Evolutionary conservation across 2,888 invertebrate species (phyloP), one percentile per base, ranked within the genome.

Genomic region (Oxyteleia sp.): DNA sequence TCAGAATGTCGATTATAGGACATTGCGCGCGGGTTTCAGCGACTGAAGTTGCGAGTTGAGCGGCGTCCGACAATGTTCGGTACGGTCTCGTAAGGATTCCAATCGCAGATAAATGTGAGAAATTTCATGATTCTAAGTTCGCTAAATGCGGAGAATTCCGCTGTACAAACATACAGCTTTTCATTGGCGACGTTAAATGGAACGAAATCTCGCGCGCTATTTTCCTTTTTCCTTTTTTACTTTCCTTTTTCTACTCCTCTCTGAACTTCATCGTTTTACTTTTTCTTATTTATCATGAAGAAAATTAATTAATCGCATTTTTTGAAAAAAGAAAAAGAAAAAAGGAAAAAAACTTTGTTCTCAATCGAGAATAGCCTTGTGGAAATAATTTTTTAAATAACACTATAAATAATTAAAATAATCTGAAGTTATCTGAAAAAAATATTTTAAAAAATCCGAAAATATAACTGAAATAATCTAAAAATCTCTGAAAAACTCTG

Each of bases 141-240:
- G 23, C 41, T 68, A 68, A 61, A 61, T 76, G 51, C 68, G 18
- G 23, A 0, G 23, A 68, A 76, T 61, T 59, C 51, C 68, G 55
- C 53, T 43, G 49, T 38, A 57, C 57, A 57, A 59, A 59, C 38
- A 49, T 35, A 49, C 13, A 45, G 26, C 35, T 26, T 64, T 63
- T 74, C 74, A 41, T 49, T 13, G 20, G 10, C 26, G 41, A 63
- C 10, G 53, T 64, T 45, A 32, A 49, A 63, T 45, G 63, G 23
- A 49, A 53, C 51, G 59, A 38, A 59, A 68, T 57, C 0, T 23
- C 23, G 15, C 68, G 11, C 13, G 8, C 29, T 26, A 20, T 38
- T 66, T 49, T 15, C 23, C 15, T 23, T 23, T 23, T 23, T 23
- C 23, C 23, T 23, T 23, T 5, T n/a, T n/a, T n/a, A n/a, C n/a